Evolutionary conservation across 2,888 invertebrate genomes (phyloP), one percentile per base, ranked within the genome.

Genomic region (Ceramica pisi): DNA sequence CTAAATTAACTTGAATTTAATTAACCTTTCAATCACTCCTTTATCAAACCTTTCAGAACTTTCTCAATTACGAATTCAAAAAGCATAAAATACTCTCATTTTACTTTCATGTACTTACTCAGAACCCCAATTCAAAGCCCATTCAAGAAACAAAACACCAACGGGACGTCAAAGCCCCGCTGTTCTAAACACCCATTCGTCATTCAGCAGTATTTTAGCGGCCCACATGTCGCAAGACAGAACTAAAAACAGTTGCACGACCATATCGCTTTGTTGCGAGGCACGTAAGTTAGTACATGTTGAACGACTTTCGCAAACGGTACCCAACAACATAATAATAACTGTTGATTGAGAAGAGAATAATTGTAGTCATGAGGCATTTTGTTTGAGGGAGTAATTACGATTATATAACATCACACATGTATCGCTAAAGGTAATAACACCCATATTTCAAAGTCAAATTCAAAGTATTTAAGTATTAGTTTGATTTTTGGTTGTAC

Each of bases 251-350:
- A 81, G 86, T 88, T 88, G 84, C 88, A 87, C 82, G 87, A 87
- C 85, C 61, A 63, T 81, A 86, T 82, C 77, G 69, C 67, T 86
- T 88, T 87, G 88, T 88, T 86, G 78, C 77, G 64, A 71, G 71
- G 65, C 80, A 83, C 80, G 80, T 84, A 83, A 82, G 84, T 82
- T 81, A 75, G 72, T 76, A 53, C 80, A 74, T 63, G 71, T 83
- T 70, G 84, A 76, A 73, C 79, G 76, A 79, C 87, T 92, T 92
- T 90, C 89, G 90, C 89, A 90, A 91, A 88, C 79, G 62, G 44
- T 67, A 59, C 67, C n/a, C 75, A 86, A 85, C 81, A 83, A 87
- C 16, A 35, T 23, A 59, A 74, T 78, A 75, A 82, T 80, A 77
- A 84, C 75, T 72, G 61, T 64, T 44, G 57, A 75, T 72, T 55